A percentile compares a stretch with the other conserved stretches of the same genome.
These are phyloP conservation scores for Leptoclinus maculatus DNA, from an alignment of 2,797 vertebrate genomes.

Conservation along the genomic window DNA sequence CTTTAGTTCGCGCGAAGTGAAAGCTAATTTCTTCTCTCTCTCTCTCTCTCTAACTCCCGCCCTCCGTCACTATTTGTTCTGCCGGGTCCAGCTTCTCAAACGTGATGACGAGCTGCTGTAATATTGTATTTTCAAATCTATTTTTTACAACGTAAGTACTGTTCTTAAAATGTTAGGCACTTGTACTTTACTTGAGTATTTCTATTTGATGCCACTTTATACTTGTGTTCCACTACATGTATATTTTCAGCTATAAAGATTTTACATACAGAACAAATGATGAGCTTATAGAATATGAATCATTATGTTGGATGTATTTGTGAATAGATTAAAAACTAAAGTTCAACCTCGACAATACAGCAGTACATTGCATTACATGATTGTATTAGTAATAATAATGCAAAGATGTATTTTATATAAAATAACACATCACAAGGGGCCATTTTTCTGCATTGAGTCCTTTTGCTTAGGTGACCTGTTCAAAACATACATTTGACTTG, in stretches of 20 bases:
- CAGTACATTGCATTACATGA: background rate
- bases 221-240: background rate
- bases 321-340: background rate
- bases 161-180: background rate
- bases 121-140: background rate
- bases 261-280: background rate
- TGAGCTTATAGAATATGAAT: background rate
- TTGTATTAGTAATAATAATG: background rate
- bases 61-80: background rate
- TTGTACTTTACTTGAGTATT: constrained; percentile 1
- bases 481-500: background rate
- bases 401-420: background rate
- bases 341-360: background rate
- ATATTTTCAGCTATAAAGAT: background rate
- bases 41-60: background rate
- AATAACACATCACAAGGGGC: background rate
- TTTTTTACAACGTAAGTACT: too few species aligned
- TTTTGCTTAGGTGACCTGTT: background rate
- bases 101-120: background rate
- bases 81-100: background rate
- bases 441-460: background rate
- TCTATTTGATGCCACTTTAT: background rate
- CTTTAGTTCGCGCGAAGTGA: constrained; percentile 30
- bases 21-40: background rate
- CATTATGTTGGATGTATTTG: background rate